Evolutionary conservation across 2,113 vertebrate genomes (phyloP), one percentile per base, ranked within the genome.

Genomic region (Steatornis caripensis): DNA sequence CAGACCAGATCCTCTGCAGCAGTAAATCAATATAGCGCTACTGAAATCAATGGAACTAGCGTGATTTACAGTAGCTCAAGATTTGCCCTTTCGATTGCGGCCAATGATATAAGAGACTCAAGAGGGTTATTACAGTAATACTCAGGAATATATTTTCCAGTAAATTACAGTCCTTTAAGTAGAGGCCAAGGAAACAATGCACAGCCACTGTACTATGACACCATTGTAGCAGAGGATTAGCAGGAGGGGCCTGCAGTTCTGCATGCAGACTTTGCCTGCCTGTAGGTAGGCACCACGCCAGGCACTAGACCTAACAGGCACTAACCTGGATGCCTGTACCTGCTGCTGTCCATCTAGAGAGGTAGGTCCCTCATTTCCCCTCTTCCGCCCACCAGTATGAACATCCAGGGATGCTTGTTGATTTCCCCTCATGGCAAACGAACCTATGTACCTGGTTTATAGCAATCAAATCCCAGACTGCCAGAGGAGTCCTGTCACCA

Each of bases 101-200:
- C 36, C 55, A 55, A 55, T 96, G 94, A 95, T 96, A 91, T 60
- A 95, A 92, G 60, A 89, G n/a, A 84, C 94, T 91, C 94, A 45
- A 32, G 93, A 84, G 91, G 61, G 43, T 95, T 94, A 95, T 97
- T 96, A 95, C 72, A 91, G 89, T 92, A 94, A 96, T 97, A 95
- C 93, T 95, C 53, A 82, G 77, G 60, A 94, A 96, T 91, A 89
- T 79, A 71, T 95, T 96, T 97, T 92, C 89, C 84, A 75, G 80
- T 91, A 95, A 94, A 96, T 92, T 95, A 87, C 36, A 82, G 55
- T 87, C 87, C 89, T 94, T 95, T 91, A 94, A 82, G 94, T 39
- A 87, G 6, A 93, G 55, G 76, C n/a, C 30, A 66, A 82, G 72
- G 46, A 95, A 95, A 93, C 72, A 83, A 78, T 41, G 43, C 51